Conservation (phyloP, 2,113 vertebrate genomes). For the Desmodus rotundus region DNA sequence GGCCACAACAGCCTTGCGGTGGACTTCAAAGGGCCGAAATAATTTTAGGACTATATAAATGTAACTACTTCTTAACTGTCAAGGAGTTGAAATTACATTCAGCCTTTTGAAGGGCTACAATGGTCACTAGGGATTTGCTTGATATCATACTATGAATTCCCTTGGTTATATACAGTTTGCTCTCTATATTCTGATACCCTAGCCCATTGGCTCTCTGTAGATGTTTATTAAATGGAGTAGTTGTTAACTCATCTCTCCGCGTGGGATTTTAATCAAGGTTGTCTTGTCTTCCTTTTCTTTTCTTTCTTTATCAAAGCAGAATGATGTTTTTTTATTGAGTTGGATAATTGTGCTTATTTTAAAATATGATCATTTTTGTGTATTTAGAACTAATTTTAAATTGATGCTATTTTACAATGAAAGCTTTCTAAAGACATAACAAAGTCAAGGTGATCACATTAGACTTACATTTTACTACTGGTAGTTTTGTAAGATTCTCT, state of each 20-base stretch:
- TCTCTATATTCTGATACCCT: background rate
- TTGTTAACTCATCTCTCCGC: background rate
- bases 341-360: background rate
- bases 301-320: background rate
- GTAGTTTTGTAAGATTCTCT: background rate
- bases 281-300: background rate
- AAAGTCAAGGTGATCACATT: background rate
- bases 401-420: background rate
- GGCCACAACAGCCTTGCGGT: too few relatives aligned
- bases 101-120: too few relatives aligned
- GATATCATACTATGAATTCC: background rate
- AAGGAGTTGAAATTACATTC: too few relatives aligned
- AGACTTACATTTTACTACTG: background rate
- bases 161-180: rapidly evolving
- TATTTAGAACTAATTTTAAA: background rate
- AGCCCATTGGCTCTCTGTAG: background rate
- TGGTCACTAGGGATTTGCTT: background rate
- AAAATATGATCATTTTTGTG: background rate
- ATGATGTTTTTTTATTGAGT: background rate
- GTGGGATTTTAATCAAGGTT: background rate
- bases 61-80: too few relatives aligned
- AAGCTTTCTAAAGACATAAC: background rate
- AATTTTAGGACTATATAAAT: too few relatives aligned
- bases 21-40: too few relatives aligned
- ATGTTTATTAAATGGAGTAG: background rate